These are phyloP conservation scores for Macroramphosus scolopax DNA, from an alignment of 2,797 vertebrate genomes.

Conservation along the genomic window DNA sequence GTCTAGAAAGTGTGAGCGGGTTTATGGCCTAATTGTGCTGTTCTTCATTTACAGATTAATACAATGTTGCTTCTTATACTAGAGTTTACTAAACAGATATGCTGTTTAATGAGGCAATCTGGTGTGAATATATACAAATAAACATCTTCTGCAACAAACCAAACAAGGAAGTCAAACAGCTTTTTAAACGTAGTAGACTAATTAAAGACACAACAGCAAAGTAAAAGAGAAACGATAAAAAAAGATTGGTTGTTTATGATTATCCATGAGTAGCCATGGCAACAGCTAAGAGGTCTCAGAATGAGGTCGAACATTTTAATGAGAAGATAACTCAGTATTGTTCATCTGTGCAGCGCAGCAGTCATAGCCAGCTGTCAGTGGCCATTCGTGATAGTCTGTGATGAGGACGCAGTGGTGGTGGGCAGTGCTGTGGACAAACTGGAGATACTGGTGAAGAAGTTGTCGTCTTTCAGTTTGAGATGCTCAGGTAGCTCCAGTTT, in stretches of 20 bases:
- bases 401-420: conserved; percentile 39
- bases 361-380: conserved; percentile 73
- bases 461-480: conserved; percentile 85
- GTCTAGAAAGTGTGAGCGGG: too few species aligned
- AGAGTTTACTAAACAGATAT: too few species aligned
- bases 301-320: conserved; percentile 15
- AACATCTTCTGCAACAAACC: conserved; percentile 12
- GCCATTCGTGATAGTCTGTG: conserved; percentile 81
- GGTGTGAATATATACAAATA: conserved; percentile 22
- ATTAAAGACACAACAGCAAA: conserved; percentile 6
- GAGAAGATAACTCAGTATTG: background rate
- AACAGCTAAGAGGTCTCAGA: conserved; percentile 13
- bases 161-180: conserved; percentile 6
- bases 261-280: conserved; percentile 12
- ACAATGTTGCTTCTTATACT: background rate
- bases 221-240: conserved; percentile 7
- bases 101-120: conserved; percentile 6
- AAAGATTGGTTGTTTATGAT: conserved; percentile 8
- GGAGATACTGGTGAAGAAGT: conserved; percentile 81
- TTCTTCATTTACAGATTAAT: too few species aligned
- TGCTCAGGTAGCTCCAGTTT: conserved; percentile 88
- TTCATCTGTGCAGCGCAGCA: conserved; percentile 2
- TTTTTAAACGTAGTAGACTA: background rate
- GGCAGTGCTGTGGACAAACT: conserved; percentile 44
- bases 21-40: too few species aligned